Evolutionary conservation across 2,888 invertebrate species (phyloP).

Genomic region (Cepaea hortensis): DNA sequence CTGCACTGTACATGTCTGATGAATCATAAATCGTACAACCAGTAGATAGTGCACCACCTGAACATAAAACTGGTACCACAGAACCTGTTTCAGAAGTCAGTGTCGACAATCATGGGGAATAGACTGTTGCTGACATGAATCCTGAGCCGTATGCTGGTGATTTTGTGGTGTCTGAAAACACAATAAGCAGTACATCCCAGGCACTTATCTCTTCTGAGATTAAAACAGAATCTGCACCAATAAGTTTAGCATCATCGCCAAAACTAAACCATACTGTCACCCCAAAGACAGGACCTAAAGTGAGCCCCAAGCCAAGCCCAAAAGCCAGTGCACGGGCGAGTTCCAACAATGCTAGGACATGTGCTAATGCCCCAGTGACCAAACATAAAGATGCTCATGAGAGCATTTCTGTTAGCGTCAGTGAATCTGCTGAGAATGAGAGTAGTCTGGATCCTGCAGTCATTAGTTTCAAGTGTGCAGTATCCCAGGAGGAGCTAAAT

Average conservation of each 20-base stretch:
- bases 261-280: not conserved
- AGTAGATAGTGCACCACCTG: not conserved
- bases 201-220: not conserved
- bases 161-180: not conserved
- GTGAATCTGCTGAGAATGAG: not conserved
- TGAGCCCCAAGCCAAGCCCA: constrained; percentile 45
- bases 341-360: not conserved
- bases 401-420: not conserved
- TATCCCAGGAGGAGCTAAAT: no score
- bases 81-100: not conserved
- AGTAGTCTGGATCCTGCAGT: not conserved
- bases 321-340: not conserved
- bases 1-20: constrained; percentile 38
- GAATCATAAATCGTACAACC: not conserved
- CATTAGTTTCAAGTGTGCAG: not conserved
- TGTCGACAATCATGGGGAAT: not conserved
- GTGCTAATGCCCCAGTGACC: no score
- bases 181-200: not conserved
- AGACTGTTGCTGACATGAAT: not conserved
- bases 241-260: not conserved
- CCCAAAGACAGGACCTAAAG: constrained; percentile 33
- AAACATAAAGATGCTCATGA: not conserved
- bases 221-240: not conserved
- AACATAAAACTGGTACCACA: not conserved
- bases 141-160: not conserved